Base-by-base conservation (phyloP, 2,113 vertebrate genomes). In the Petromus typicus region DNA sequence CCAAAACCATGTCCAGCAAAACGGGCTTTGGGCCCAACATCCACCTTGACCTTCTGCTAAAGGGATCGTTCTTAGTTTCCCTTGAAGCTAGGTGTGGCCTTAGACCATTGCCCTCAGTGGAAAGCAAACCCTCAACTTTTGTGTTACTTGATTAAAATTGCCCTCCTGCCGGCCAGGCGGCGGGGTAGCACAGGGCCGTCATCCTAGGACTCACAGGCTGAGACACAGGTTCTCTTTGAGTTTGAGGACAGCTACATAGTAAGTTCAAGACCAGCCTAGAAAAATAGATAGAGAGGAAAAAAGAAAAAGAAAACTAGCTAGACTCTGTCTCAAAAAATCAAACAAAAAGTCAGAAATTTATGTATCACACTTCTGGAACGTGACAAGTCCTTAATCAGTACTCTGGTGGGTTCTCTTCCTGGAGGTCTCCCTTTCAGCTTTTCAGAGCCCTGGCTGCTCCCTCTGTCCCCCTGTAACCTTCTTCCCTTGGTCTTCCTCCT, bases 401-500 rank as follows among this genome's bases (percentile, higher is more conserved):
- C 66, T 89, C 69, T 23, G 48, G 23, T 22, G 30, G 51, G 61
- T 73, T 64, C n/a, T 32, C 7, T 71, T 91, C n/a, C 63, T 84
- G 40, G 18, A 48, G 54, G 59, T 22, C 20, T 54, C 8, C 71
- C 27, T 64, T 88, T 40, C n/a, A 48, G 27, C 3, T 17, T 89
- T 64, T 22, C 34, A 89, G 57, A 61, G 16, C 73, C 22, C 34
- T 75, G 23, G 23, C 71, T 89, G 71, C 32, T 57, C 63, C 25
- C 11, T 76, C 30, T 20, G 57, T 66, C 13, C 71, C 71, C 23
- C 20, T 3, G 2, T 59, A 51, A 57, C 43, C 40, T 81, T 93
- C 40, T 81, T 93, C 91, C 78, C 78, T 69, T 81, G 25, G 12
- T 63, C 10, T 85, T 91, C 67, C 69, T 85, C 32, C 43, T 90